phyloP scores from a whole-genome alignment of 2,797 vertebrate species.

The Lithobates pipiens region DNA sequence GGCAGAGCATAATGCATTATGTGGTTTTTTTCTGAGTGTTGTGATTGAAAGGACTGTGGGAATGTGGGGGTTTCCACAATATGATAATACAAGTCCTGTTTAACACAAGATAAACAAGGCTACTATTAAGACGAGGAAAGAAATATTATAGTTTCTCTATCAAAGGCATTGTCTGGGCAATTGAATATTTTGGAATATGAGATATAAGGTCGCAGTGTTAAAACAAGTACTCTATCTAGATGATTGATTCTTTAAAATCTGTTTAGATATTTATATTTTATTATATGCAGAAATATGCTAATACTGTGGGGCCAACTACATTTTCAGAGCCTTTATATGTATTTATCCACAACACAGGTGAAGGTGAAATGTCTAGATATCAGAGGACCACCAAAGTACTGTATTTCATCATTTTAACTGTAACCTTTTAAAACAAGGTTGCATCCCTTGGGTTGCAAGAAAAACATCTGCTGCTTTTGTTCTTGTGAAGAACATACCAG shows the following conservation, averaged over 20 bases:
- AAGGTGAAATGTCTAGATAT: not conserved
- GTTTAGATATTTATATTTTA: not conserved
- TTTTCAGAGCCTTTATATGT: not conserved
- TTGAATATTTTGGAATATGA: no score
- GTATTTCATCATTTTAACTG: not conserved
- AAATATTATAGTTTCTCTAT: not conserved
- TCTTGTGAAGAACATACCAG: conserved; percentile 48
- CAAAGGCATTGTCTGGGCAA: not conserved
- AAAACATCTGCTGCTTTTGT: conserved; percentile 52
- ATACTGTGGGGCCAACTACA: not conserved
- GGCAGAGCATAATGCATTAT: no score
- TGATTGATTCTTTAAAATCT: no score
- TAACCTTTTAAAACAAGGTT: conserved; percentile 28
- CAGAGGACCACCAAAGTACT: not conserved
- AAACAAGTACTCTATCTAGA: no score
- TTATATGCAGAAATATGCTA: not conserved
- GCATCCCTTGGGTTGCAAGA: conserved; percentile 20
- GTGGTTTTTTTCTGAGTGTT: no score
- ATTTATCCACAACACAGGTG: not conserved
- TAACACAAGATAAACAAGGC: not conserved
- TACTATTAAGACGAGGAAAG: not conserved
- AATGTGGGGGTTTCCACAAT: no score
- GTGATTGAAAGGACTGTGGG: no score
- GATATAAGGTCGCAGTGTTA: no score
- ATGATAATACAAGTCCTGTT: not conserved